Conservation (phyloP, 2,113 vertebrate genomes). For the Cyrtonyx montezumae region DNA sequence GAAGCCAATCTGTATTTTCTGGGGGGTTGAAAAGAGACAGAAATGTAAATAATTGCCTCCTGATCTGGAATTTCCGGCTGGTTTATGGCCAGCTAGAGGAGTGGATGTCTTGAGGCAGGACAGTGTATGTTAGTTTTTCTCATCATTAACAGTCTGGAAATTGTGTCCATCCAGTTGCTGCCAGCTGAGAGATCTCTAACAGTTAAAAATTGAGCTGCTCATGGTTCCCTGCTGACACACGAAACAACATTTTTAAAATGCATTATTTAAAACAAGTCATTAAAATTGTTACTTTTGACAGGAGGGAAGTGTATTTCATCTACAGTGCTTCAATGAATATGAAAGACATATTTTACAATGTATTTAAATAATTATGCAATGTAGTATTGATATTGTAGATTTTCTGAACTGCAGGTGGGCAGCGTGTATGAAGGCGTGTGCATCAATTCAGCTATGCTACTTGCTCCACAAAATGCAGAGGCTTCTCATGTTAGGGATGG, state of each 20-base stretch:
- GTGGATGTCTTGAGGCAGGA: not conserved
- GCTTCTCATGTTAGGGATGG: not conserved
- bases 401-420: not conserved
- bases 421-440: accelerated
- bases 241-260: not conserved
- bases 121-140: not conserved
- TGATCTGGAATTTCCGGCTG: constrained; percentile 61
- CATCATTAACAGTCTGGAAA: constrained; percentile 43
- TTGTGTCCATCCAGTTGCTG: not conserved
- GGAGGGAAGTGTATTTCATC: not conserved
- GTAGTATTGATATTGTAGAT: not conserved
- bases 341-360: not conserved
- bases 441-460: accelerated
- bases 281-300: not conserved
- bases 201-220: not conserved
- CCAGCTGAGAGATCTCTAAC: not conserved
- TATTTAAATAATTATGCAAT: not conserved
- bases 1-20: not conserved
- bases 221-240: not conserved
- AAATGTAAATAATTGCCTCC: constrained; percentile 41
- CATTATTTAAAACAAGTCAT: not conserved
- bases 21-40: not conserved
- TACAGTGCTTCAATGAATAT: not conserved
- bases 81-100: constrained; percentile 35
- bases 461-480: not conserved